Conservation (phyloP, 1,140 invertebrate species). For the Caerostris extrusa region DNA sequence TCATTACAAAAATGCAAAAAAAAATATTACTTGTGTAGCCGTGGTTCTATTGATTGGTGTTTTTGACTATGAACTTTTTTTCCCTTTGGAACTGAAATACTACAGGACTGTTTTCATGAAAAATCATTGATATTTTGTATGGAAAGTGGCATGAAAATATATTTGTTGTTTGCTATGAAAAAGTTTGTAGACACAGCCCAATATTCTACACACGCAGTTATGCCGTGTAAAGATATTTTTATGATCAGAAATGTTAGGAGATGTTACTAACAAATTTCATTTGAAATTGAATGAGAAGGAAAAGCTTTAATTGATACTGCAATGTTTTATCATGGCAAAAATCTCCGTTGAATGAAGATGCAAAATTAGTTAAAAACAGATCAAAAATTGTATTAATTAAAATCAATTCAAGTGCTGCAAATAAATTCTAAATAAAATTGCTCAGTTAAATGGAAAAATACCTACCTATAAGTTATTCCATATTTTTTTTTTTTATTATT, state of each 20-base stretch:
- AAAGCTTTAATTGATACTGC: slow-evolving; percentile 28
- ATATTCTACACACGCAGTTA: slow-evolving; percentile 67
- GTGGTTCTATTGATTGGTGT: slow-evolving; percentile 59
- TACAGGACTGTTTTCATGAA: slow-evolving; percentile 68
- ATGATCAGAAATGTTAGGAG: slow-evolving; percentile 66
- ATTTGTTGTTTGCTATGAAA: slow-evolving; percentile 75
- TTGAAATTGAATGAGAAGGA: slow-evolving; percentile 20
- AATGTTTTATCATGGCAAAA: slow-evolving; percentile 17
- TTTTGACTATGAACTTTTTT: slow-evolving; percentile 54
- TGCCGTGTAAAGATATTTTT: slow-evolving; percentile 77
- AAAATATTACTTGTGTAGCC: slow-evolving; percentile 56
- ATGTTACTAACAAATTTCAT: slow-evolving; percentile 54
- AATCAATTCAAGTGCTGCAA: neutral
- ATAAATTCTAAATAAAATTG: neutral
- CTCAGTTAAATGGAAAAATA: neutral
- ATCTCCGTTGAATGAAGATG: neutral
- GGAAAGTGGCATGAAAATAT: slow-evolving; percentile 74
- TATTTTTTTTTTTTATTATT: no score
- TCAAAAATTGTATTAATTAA: slow-evolving; percentile 5
- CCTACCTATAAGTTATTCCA: no score
- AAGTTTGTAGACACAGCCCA: slow-evolving; percentile 68
- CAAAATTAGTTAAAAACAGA: neutral
- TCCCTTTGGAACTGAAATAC: slow-evolving; percentile 50
- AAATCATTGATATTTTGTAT: slow-evolving; percentile 76
- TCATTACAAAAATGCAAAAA: slow-evolving; percentile 43